Percentiles rank a stretch among this genome's conserved stretches.
Conservation (phyloP, 2,113 vertebrate genomes). For the Boleophthalmus pectinirostris region DNA sequence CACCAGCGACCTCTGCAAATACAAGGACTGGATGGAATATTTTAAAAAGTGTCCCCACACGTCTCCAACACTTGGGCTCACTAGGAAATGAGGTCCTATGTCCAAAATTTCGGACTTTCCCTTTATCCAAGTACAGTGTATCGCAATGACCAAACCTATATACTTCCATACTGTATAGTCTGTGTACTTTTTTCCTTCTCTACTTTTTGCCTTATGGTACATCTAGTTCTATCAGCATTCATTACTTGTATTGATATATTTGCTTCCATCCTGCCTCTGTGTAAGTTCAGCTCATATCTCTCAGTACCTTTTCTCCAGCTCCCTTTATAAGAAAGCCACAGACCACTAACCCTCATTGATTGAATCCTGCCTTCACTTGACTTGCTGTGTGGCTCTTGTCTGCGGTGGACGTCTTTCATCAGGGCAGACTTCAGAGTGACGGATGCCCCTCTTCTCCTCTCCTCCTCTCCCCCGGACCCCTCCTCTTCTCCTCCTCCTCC, state of each 20-base stretch:
- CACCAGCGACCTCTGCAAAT: no score
- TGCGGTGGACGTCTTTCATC: slow-evolving; percentile 55
- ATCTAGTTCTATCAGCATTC: no score
- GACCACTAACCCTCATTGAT: slow-evolving; percentile 17
- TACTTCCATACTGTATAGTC: no score
- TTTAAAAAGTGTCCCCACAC: no score
- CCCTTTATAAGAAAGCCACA: slow-evolving; percentile 5
- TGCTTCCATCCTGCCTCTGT: not conserved
- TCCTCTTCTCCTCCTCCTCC: slow-evolving; percentile 42
- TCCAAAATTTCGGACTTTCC: no score
- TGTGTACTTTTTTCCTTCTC: no score
- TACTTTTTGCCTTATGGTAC: no score
- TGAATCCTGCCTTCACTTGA: slow-evolving; percentile 15
- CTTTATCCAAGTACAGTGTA: no score
- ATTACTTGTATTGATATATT: not conserved
- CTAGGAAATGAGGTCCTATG: no score
- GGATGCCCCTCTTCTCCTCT: slow-evolving; percentile 31
- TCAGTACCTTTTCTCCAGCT: not conserved
- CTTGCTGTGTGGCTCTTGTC: slow-evolving; percentile 27
- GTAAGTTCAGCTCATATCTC: not conserved
- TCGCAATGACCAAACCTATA: no score
- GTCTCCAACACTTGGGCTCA: no score
- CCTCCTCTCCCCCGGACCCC: slow-evolving; percentile 42
- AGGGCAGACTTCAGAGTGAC: slow-evolving; percentile 34
- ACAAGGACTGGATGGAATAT: no score